These are phyloP conservation scores for Cerastis leucographa DNA, from an alignment of 2,888 invertebrate species.

Conservation along the genomic window DNA sequence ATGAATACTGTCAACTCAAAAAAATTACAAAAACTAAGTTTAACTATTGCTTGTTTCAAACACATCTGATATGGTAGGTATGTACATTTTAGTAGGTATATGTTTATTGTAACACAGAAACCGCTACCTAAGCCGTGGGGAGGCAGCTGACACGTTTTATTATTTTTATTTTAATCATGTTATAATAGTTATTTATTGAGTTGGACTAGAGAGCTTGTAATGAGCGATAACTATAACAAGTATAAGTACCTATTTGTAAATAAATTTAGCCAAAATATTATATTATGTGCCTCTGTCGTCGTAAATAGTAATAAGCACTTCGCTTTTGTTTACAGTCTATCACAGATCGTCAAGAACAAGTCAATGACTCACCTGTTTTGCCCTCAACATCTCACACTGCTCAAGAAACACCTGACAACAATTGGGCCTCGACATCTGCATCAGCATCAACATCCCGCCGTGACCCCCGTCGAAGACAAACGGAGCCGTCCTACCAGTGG, in stretches of 20 bases:
- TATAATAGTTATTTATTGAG: slow-evolving; percentile 35
- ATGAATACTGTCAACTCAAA: slow-evolving; percentile 24
- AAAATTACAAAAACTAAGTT: slow-evolving; percentile 26
- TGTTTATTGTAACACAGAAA: slow-evolving; percentile 26
- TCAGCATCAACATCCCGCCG: slow-evolving; percentile 42
- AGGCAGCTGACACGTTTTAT: slow-evolving; percentile 26
- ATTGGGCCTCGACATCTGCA: slow-evolving; percentile 46
- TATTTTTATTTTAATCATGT: slow-evolving; percentile 32
- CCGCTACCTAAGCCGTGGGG: slow-evolving; percentile 25
- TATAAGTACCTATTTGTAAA: slow-evolving; percentile 29
- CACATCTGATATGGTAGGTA: slow-evolving; percentile 27
- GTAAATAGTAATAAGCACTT: slow-evolving; percentile 40
- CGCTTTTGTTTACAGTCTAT: slow-evolving; percentile 43
- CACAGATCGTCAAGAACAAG: slow-evolving; percentile 42
- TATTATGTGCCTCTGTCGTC: slow-evolving; percentile 36
- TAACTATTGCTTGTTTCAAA: slow-evolving; percentile 25
- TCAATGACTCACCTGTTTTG: slow-evolving; percentile 36
- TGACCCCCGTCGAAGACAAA: slow-evolving; percentile 45
- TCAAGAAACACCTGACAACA: slow-evolving; percentile 46
- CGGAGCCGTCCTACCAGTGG: slow-evolving; percentile 44
- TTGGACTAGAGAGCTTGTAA: slow-evolving; percentile 36
- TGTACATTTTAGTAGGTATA: slow-evolving; percentile 26
- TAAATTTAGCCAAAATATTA: slow-evolving; percentile 40
- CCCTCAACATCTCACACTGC: slow-evolving; percentile 41
- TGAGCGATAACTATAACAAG: slow-evolving; percentile 33